Base-by-base conservation (phyloP, 1,140 invertebrate genomes). In the Penaeus indicus region DNA sequence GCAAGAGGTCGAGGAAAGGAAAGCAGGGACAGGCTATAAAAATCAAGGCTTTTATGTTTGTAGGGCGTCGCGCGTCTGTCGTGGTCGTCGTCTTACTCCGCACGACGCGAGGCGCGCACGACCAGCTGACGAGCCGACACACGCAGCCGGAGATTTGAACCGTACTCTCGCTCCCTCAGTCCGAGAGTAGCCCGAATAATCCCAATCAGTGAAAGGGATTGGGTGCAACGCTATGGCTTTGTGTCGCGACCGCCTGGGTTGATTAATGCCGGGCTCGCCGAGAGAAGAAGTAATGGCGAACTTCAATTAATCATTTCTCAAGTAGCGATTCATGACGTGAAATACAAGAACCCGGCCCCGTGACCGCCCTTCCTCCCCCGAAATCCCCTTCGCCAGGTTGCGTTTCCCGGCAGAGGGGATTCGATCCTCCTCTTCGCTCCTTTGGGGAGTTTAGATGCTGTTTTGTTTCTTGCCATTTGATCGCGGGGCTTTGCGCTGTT, bases 281-380 rank as follows among this genome's bases (percentile, higher is more conserved):
- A 22, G 42, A 60, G 25, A 27, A 80, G 47, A 60, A 80, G 27
- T 47, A 80, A 60, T 18, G 47, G 38, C 18, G 61, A 47, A 80
- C 22, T n/a, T 80, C 47, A 80, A 80, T 80, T 80, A 80, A 80
- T 80, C 78, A 80, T 80, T 25, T 25, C 22, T 32, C 78, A 80
- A 60, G 78, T 80, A 80, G 22, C 78, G 27, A 80, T 80, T 54
- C 78, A 47, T 54, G 77, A 47, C 77, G 78, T 8, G 78, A 60
- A 60, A 60, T 80, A 42, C 22, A 25, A 60, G 78, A 25, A 38
- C 38, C 22, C n/a, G 38, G 42, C 32, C 27, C 21, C 22, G 16
- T 54, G n/a, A 18, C n/a, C 27, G 22, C 32, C 27, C 47, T 10
- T 13, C 19, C 16, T 22, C 27, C 27, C 22, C 54, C 47, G 8